phyloP scores from a whole-genome alignment of 2,113 vertebrate genomes.

The Canis aureus region DNA sequence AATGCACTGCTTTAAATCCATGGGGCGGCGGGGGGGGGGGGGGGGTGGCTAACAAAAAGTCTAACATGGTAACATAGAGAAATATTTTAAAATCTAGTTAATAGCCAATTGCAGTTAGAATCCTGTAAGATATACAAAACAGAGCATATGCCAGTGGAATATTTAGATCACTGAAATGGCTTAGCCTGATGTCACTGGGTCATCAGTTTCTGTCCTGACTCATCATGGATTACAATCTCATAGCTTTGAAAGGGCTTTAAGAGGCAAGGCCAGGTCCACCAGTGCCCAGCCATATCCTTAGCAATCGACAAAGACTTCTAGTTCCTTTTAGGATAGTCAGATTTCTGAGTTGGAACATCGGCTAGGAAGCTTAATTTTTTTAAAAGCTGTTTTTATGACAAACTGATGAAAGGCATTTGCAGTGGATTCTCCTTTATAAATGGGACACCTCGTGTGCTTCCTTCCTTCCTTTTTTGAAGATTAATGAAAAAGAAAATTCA shows the following conservation, averaged over 20 bases:
- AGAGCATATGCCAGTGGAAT: neutral
- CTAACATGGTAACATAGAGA: slow-evolving; percentile 9
- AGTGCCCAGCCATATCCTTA: neutral
- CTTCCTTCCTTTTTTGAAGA: slow-evolving; percentile 8
- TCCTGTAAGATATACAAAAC: neutral
- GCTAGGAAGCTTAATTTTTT: slow-evolving; percentile 32
- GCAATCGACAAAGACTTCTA: slow-evolving; percentile 9
- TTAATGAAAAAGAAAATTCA: neutral
- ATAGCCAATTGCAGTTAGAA: neutral
- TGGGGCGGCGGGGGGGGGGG: neutral
- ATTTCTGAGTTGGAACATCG: neutral
- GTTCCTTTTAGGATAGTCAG: slow-evolving; percentile 42
- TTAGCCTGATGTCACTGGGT: slow-evolving; percentile 50
- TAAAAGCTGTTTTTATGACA: slow-evolving; percentile 27
- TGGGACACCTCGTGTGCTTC: neutral
- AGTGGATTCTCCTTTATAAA: neutral
- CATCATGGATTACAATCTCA: neutral
- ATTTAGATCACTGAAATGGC: neutral
- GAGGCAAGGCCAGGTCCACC: neutral
- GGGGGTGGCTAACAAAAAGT: neutral
- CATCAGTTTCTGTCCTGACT: neutral
- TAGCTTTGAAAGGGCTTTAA: neutral
- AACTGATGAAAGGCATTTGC: neutral
- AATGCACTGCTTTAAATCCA: neutral
- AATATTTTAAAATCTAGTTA: slow-evolving; percentile 30